phyloP scores from a whole-genome alignment of 2,888 invertebrate genomes.

The Fragum fragum region DNA sequence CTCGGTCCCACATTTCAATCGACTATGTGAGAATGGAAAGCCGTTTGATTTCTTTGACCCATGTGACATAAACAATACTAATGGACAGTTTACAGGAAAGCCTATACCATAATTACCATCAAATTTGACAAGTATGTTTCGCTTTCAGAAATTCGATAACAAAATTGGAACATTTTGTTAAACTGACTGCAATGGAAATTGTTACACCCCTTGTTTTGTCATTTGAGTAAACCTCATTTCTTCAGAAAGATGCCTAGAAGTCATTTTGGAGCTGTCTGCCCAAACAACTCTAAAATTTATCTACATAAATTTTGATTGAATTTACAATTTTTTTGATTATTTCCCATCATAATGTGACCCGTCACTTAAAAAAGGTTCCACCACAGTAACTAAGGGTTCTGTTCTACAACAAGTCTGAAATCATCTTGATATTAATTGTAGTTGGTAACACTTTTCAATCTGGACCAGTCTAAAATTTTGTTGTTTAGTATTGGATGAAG shows the following conservation, averaged over 20 bases:
- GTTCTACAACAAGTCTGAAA: too few species aligned
- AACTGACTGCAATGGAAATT: conserved; percentile 16
- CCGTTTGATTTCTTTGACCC: conserved; percentile 29
- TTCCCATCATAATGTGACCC: too few species aligned
- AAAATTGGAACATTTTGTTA: conserved; percentile 37
- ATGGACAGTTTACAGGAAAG: conserved; percentile 44
- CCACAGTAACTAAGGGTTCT: too few species aligned
- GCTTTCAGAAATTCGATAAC: conserved; percentile 35
- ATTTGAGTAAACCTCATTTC: neutral
- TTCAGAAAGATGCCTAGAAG: neutral
- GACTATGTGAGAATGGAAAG: conserved; percentile 17
- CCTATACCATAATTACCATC: conserved; percentile 42
- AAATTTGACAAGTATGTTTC: conserved; percentile 34
- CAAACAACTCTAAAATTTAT: neutral
- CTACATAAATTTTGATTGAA: too few species aligned
- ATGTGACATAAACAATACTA: conserved; percentile 42
- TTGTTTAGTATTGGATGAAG: too few species aligned
- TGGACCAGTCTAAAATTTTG: too few species aligned
- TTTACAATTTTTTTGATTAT: too few species aligned
- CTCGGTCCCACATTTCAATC: conserved; percentile 22
- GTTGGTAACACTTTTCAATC: too few species aligned
- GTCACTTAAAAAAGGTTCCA: too few species aligned
- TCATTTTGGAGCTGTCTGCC: neutral
- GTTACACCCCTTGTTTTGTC: neutral
- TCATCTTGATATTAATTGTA: too few species aligned